Conservation (phyloP, 1,140 invertebrate species). For the Orius laevigatus region DNA sequence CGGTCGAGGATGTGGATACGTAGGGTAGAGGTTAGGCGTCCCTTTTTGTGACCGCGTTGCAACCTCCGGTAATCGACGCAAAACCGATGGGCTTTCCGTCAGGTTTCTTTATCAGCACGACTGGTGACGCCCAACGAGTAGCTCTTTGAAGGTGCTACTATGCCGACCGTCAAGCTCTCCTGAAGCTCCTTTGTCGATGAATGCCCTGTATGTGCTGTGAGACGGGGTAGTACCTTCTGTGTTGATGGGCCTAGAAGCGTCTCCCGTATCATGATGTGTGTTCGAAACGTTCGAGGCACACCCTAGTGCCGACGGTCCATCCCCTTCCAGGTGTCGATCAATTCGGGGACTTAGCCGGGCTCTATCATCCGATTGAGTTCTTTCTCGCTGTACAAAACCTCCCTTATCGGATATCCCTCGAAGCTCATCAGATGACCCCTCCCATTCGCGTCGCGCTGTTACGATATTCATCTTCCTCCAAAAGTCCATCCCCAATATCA, state of each 20-base stretch:
- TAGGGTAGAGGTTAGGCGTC: conserved; percentile 22
- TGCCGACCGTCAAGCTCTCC: conserved; percentile 21
- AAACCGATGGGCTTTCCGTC: conserved; percentile 28
- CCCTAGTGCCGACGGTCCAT: too few species aligned
- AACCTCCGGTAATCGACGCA: conserved; percentile 30
- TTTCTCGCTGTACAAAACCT: too few species aligned
- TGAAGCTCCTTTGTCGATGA: conserved; percentile 18
- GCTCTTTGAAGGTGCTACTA: conserved; percentile 28
- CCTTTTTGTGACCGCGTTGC: conserved; percentile 27
- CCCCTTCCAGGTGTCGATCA: too few species aligned
- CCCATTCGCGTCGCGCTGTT: too few species aligned
- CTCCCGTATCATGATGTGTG: too few species aligned
- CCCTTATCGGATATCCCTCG: too few species aligned
- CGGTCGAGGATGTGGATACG: conserved; percentile 23
- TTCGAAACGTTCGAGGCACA: too few species aligned
- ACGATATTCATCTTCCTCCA: too few species aligned
- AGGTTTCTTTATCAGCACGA: conserved; percentile 34
- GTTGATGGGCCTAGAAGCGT: conserved; percentile 8
- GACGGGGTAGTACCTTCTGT: conserved; percentile 14
- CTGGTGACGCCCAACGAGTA: conserved; percentile 31
- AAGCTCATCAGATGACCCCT: too few species aligned
- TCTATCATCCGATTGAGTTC: too few species aligned
- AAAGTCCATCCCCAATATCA: too few species aligned
- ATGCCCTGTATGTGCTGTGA: conserved; percentile 5
- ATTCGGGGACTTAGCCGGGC: too few species aligned